phyloP scores from a whole-genome alignment of 1,140 invertebrate species.

The Homarus americanus region DNA sequence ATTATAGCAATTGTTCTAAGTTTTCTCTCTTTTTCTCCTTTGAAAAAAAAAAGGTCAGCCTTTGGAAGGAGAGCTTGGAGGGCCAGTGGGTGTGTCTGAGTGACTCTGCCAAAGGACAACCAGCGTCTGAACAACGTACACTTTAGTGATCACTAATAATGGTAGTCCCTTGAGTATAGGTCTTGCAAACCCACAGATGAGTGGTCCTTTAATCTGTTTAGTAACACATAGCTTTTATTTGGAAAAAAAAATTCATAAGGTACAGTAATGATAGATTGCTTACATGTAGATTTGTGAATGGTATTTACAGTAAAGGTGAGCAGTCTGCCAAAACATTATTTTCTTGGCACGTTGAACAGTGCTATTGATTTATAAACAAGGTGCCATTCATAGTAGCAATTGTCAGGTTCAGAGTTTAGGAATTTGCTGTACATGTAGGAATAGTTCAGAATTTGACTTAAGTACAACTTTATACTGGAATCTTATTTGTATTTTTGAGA shows the following conservation, averaged over 20 bases:
- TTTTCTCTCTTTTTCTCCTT: not conserved
- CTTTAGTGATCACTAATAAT: not conserved
- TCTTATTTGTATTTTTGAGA: not conserved
- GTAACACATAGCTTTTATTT: not conserved
- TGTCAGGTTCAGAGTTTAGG: not conserved
- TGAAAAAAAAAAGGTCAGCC: slow-evolving; percentile 80
- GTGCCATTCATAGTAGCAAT: not conserved
- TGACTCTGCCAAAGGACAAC: slow-evolving; percentile 80
- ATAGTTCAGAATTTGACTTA: not conserved
- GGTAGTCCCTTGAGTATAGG: not conserved
- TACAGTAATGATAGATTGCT: not conserved
- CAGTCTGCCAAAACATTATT: not conserved
- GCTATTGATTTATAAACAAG: not conserved
- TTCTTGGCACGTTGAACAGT: not conserved
- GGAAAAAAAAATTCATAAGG: not conserved
- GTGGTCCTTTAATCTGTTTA: not conserved
- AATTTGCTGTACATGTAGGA: not conserved
- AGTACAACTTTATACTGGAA: not conserved
- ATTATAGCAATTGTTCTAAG: no score
- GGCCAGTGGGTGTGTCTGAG: slow-evolving; percentile 95
- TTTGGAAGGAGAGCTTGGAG: slow-evolving; percentile 95
- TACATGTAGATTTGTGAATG: not conserved
- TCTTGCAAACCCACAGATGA: not conserved
- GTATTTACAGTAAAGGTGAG: not conserved
- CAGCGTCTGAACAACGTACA: slow-evolving; percentile 32